Percentiles rank a stretch among this genome's conserved stretches.
Evolutionary conservation across 2,888 invertebrate genomes (phyloP).

Genomic region (Caenorhabditis zanzibari): DNA sequence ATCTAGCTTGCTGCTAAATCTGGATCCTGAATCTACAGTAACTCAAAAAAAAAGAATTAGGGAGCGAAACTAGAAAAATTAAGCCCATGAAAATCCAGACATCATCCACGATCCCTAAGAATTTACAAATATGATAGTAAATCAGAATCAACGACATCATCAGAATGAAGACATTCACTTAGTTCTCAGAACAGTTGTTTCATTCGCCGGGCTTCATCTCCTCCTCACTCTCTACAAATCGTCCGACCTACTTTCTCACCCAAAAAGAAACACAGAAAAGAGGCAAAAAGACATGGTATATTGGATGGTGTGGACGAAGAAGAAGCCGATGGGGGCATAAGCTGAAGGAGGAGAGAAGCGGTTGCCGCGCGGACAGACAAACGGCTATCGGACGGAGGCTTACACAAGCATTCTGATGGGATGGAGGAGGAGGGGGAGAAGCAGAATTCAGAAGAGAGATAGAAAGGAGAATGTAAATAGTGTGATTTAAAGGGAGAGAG

Average conservation of each 20-base stretch:
- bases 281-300: conserved; percentile 47
- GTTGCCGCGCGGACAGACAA: conserved; percentile 56
- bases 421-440: not conserved
- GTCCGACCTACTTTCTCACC: conserved; percentile 57
- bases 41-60: too few species aligned
- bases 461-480: conserved; percentile 16
- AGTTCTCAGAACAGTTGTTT: conserved; percentile 7
- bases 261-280: conserved; percentile 54
- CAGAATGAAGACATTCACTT: too few species aligned
- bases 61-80: too few species aligned
- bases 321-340: conserved; percentile 2
- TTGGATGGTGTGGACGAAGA: conserved; percentile 10
- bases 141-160: not conserved
- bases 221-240: conserved; percentile 4
- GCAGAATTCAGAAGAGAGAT: not conserved
- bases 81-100: not conserved
- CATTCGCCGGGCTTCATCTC: conserved; percentile 18
- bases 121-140: conserved; percentile 3
- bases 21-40: too few species aligned
- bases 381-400: conserved; percentile 50
- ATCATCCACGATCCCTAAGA: not conserved
- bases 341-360: conserved; percentile 25
- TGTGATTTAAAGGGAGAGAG: conserved; percentile 23
- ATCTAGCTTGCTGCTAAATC: too few species aligned
- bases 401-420: conserved; percentile 34